A percentile compares a stretch with the other conserved stretches of the same genome.
phyloP scores from a whole-genome alignment of 2,113 vertebrate genomes.

The Gymnobelideus leadbeateri region DNA sequence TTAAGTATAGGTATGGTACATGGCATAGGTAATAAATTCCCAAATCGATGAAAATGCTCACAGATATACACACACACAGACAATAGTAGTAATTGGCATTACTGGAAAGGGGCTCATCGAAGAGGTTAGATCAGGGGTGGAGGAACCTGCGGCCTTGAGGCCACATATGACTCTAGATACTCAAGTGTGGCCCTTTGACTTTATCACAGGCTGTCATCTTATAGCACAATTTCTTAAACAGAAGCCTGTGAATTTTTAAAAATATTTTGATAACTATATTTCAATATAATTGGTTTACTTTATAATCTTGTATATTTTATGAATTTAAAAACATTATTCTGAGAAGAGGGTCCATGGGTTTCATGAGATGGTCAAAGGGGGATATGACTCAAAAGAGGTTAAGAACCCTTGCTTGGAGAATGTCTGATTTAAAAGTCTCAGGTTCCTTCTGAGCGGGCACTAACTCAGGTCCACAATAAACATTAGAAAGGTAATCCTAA shows the following conservation, averaged over 20 bases:
- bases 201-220: too few species aligned
- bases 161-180: too few species aligned
- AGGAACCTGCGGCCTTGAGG: too few species aligned
- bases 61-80: too few species aligned
- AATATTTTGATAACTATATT: background rate
- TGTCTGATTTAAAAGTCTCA: background rate
- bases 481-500: slow-evolving; percentile 50
- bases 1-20: too few species aligned
- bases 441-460: background rate
- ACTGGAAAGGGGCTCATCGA: background rate
- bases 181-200: too few species aligned
- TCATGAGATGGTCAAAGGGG: background rate
- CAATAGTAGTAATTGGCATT: background rate
- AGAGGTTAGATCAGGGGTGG: background rate
- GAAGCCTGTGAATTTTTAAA: background rate
- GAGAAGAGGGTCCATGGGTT: background rate
- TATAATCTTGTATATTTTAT: background rate
- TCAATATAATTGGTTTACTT: background rate
- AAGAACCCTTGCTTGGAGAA: background rate
- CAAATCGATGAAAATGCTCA: too few species aligned
- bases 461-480: background rate
- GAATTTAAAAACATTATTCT: background rate
- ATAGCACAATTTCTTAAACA: background rate
- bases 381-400: background rate
- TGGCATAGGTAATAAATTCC: too few species aligned